A percentile compares a stretch with the other conserved stretches of the same genome.
phyloP scores from a whole-genome alignment of 1,140 invertebrate genomes.

The Zaprionus tsacasi region DNA sequence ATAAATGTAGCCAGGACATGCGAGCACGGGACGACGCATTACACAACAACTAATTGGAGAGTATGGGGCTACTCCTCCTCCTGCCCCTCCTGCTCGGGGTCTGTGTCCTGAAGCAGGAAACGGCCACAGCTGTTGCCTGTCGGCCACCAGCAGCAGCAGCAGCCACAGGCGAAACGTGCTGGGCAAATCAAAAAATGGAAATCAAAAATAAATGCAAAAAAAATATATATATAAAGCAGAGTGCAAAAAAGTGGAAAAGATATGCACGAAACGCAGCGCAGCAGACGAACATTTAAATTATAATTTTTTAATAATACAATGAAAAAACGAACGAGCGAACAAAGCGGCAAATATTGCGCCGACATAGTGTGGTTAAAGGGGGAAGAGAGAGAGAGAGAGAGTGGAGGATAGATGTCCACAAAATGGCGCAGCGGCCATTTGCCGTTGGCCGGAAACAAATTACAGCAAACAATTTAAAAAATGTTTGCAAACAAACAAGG shows the following conservation, averaged over 20 bases:
- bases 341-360: conserved; percentile 37
- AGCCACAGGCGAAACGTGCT: conserved; percentile 25
- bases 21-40: conserved; percentile 30
- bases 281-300: conserved; percentile 69
- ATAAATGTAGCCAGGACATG: conserved; percentile 64
- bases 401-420: conserved; percentile 29
- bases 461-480: conserved; percentile 82
- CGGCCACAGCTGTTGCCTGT: conserved; percentile 46
- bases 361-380: conserved; percentile 25
- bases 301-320: conserved; percentile 77
- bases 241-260: conserved; percentile 17
- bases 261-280: conserved; percentile 38
- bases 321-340: conserved; percentile 48
- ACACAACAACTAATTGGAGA: conserved; percentile 65
- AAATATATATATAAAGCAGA: background rate
- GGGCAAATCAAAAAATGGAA: conserved; percentile 20
- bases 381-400: background rate
- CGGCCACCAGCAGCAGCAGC: background rate
- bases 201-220: conserved; percentile 19
- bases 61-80: too few relatives aligned
- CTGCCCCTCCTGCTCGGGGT: background rate
- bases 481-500: conserved; percentile 77
- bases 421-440: conserved; percentile 74
- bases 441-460: conserved; percentile 76
- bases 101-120: background rate